Conservation (phyloP, 2,113 vertebrate genomes). For the Callionymus lyra region DNA sequence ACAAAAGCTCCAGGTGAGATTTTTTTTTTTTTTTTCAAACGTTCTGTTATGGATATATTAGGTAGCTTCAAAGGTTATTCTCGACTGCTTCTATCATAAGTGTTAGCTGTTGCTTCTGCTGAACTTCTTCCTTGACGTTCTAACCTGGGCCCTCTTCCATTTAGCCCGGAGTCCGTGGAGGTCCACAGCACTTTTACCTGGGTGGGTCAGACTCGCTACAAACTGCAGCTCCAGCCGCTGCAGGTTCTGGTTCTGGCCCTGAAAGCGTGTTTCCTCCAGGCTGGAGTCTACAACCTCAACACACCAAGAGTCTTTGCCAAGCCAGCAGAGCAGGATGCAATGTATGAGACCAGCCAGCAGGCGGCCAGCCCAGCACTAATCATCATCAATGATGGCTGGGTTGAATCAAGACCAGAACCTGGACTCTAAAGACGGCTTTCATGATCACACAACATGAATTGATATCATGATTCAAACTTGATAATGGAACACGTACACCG, state of each 20-base stretch:
- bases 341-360: conserved; percentile 88
- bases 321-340: conserved; percentile 71
- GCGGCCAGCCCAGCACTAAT: conserved; percentile 88
- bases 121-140: too few relatives aligned
- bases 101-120: background rate
- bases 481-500: too few relatives aligned
- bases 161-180: conserved; percentile 80
- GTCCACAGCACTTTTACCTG: conserved; percentile 84
- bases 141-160: background rate
- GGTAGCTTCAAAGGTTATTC: too few relatives aligned
- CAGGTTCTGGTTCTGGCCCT: conserved; percentile 76
- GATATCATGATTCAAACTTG: too few relatives aligned
- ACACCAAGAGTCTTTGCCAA: conserved; percentile 86
- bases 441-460: too few relatives aligned
- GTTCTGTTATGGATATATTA: too few relatives aligned
- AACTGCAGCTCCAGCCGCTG: conserved; percentile 78
- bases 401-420: conserved; percentile 14
- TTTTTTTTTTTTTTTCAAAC: too few relatives aligned
- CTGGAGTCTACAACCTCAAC: conserved; percentile 93
- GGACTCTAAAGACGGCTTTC: conserved; percentile 1
- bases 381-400: conserved; percentile 73
- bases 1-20: conserved; percentile 81
- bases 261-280: conserved; percentile 85
- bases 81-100: too few relatives aligned
- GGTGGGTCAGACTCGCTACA: conserved; percentile 91